A percentile compares a stretch with the other conserved stretches of the same genome.
Evolutionary conservation across 1,140 invertebrate species (phyloP).

Genomic region (Musca domestica): DNA sequence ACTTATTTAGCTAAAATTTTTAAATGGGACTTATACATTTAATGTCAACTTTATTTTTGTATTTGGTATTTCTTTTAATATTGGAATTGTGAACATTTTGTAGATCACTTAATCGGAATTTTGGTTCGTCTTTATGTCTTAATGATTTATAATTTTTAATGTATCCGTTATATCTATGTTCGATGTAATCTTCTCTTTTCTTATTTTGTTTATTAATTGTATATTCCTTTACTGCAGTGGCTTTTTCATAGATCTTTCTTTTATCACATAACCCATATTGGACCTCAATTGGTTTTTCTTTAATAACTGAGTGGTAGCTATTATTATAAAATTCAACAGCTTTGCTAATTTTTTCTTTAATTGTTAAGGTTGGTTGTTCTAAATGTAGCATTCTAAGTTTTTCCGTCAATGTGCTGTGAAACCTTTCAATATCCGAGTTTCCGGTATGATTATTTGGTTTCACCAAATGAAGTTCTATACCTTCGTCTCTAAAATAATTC

Average conservation of each 20-base stretch:
- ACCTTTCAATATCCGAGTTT: too few relatives aligned
- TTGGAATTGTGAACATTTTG: too few relatives aligned
- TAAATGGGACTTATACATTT: too few relatives aligned
- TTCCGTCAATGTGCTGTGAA: too few relatives aligned
- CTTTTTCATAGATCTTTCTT: background rate
- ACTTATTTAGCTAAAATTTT: too few relatives aligned
- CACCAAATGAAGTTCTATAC: background rate
- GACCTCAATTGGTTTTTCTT: background rate
- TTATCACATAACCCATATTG: background rate
- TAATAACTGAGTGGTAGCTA: background rate
- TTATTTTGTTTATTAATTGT: background rate
- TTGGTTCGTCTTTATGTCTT: background rate
- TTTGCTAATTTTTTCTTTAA: background rate
- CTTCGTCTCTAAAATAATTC: too few relatives aligned
- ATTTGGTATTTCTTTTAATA: too few relatives aligned
- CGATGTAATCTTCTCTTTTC: background rate
- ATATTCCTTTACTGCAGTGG: background rate
- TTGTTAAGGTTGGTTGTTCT: background rate
- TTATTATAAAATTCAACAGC: background rate
- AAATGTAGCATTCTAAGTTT: too few relatives aligned
- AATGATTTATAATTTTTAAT: background rate
- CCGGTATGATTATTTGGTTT: constrained; percentile 6
- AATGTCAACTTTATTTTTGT: too few relatives aligned
- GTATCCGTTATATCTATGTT: background rate
- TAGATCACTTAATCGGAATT: too few relatives aligned